Evolutionary conservation across 2,888 invertebrate genomes (phyloP).

Genomic region (Calameuta idolon): DNA sequence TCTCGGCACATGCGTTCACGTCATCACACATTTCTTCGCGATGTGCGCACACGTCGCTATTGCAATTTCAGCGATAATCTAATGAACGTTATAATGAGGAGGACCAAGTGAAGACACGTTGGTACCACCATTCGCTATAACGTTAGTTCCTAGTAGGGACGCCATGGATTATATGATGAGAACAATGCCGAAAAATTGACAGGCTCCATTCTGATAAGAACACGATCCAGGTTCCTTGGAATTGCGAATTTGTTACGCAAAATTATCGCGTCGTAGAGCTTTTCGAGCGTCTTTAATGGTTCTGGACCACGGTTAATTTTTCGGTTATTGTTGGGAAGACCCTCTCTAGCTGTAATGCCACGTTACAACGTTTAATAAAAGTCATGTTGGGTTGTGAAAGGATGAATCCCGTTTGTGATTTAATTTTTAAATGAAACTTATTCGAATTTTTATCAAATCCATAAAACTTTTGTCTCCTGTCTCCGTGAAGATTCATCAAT

Average conservation of each 20-base stretch:
- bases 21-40: background rate
- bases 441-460: background rate
- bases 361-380: conserved; percentile 40
- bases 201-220: background rate
- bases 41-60: conserved; percentile 15
- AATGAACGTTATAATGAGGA: conserved; percentile 30
- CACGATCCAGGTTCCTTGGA: background rate
- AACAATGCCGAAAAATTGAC: background rate
- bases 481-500: background rate
- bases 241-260: background rate
- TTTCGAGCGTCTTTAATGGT: background rate
- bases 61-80: conserved; percentile 40
- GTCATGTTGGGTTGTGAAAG: conserved; percentile 24
- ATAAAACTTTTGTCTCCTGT: background rate
- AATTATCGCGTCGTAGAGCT: background rate
- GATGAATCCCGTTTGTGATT: background rate
- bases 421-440: background rate
- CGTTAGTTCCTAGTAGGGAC: background rate
- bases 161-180: background rate
- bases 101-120: background rate
- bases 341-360: background rate
- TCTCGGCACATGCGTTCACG: background rate
- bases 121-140: background rate
- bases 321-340: background rate
- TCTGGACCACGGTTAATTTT: background rate